A percentile compares a stretch with the other conserved stretches of the same genome.
Conservation (phyloP, 2,113 vertebrate species). For the Calidris pugnax region DNA sequence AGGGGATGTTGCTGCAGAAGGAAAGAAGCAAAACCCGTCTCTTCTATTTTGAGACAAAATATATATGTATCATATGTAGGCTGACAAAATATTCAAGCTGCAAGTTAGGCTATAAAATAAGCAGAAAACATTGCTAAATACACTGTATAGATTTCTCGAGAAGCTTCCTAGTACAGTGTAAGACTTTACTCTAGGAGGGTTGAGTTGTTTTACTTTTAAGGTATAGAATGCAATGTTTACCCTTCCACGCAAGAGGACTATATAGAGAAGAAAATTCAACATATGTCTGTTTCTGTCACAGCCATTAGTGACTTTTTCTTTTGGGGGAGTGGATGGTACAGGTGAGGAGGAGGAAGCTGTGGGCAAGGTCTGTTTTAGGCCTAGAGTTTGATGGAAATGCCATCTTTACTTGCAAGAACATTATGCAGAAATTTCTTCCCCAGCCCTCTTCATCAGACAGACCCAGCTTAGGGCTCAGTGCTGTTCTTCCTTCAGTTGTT, state of each 20-base stretch:
- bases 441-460: neutral
- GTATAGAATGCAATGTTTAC: neutral
- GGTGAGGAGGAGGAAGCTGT: neutral
- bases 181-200: neutral
- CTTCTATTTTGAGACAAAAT: constrained; percentile 9
- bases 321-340: neutral
- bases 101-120: constrained; percentile 17
- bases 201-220: neutral
- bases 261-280: neutral
- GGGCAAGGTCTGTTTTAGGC: neutral
- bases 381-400: neutral
- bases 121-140: constrained; percentile 1
- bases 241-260: neutral
- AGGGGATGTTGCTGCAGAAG: neutral
- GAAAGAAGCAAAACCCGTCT: constrained; percentile 21
- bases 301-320: neutral
- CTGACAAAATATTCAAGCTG: constrained; percentile 36
- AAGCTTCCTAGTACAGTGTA: neutral
- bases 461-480: neutral
- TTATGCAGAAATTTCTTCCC: neutral
- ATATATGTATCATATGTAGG: neutral
- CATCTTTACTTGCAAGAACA: neutral
- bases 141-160: neutral
- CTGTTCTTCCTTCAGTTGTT: neutral
- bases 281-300: neutral